Evolutionary conservation across 2,797 vertebrate genomes (phyloP).

Genomic region (Syngnathus acus): DNA sequence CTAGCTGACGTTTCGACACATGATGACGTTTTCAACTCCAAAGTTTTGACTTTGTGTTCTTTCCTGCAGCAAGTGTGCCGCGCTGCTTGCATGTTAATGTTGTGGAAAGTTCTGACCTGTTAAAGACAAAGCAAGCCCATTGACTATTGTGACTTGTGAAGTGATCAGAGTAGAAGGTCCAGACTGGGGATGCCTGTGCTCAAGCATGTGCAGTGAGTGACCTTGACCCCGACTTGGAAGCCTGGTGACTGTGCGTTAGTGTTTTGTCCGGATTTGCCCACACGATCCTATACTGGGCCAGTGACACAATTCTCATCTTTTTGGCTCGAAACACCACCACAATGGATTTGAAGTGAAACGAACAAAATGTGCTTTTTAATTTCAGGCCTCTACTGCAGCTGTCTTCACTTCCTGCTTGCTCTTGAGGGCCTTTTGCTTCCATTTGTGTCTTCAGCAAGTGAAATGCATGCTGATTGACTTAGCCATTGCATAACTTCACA

Average conservation of each 20-base stretch:
- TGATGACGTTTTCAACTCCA: constrained; percentile 1
- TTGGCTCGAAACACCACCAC: too few relatives aligned
- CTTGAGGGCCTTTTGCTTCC: too few relatives aligned
- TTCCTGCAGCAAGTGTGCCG: constrained; percentile 22
- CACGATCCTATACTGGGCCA: neutral
- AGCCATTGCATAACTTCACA: too few relatives aligned
- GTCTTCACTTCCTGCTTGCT: too few relatives aligned
- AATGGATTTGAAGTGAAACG: too few relatives aligned
- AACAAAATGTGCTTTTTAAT: too few relatives aligned
- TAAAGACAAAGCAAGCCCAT: constrained; percentile 50
- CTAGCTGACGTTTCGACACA: constrained; percentile 19
- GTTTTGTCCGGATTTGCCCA: neutral
- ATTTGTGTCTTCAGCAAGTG: too few relatives aligned
- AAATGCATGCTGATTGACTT: too few relatives aligned
- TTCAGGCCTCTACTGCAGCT: too few relatives aligned
- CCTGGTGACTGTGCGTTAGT: constrained; percentile 31
- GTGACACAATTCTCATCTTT: too few relatives aligned
- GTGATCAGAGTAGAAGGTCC: constrained; percentile 50
- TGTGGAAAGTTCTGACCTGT: constrained; percentile 45
- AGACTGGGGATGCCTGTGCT: constrained; percentile 43
- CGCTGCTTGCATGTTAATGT: constrained; percentile 44
- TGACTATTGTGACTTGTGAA: constrained; percentile 58
- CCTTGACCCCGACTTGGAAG: constrained; percentile 46
- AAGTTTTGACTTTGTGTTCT: neutral
- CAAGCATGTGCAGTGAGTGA: constrained; percentile 35